Conservation (phyloP, 2,888 invertebrate species). For the Cephus spinipes region DNA sequence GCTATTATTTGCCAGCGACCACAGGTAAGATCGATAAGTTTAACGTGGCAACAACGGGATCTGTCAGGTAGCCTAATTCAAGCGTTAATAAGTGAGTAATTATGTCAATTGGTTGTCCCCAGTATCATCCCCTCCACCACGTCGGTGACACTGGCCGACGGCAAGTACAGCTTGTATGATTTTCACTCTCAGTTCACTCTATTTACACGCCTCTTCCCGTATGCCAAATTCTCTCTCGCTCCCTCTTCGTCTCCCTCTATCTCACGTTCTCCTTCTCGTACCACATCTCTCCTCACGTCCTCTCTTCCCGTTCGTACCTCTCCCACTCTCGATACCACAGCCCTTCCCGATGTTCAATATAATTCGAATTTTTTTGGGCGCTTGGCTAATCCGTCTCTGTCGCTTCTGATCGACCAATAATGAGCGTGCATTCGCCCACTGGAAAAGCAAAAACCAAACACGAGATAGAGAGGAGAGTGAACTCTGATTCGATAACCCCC, state of each 20-base stretch:
- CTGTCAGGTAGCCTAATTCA: background rate
- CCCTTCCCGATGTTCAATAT: slow-evolving; percentile 24
- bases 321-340: background rate
- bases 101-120: background rate
- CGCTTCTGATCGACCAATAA: slow-evolving; percentile 26
- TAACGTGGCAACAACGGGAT: background rate
- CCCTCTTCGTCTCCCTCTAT: background rate
- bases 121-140: background rate
- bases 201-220: background rate
- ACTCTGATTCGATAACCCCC: background rate
- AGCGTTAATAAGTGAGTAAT: slow-evolving; percentile 3
- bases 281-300: background rate
- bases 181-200: slow-evolving; percentile 7
- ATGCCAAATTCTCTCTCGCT: background rate
- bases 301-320: background rate
- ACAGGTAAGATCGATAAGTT: background rate
- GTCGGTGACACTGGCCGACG: background rate
- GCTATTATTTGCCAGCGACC: background rate
- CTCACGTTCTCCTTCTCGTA: background rate
- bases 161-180: background rate
- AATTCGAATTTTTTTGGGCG: slow-evolving; percentile 27
- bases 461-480: slow-evolving; percentile 13
- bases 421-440: slow-evolving; percentile 7
- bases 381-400: slow-evolving; percentile 26
- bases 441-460: background rate